Percentiles rank a stretch among this genome's conserved stretches.
Evolutionary conservation across 2,797 vertebrate species (phyloP).

Genomic region (Triplophysa bombifrons): DNA sequence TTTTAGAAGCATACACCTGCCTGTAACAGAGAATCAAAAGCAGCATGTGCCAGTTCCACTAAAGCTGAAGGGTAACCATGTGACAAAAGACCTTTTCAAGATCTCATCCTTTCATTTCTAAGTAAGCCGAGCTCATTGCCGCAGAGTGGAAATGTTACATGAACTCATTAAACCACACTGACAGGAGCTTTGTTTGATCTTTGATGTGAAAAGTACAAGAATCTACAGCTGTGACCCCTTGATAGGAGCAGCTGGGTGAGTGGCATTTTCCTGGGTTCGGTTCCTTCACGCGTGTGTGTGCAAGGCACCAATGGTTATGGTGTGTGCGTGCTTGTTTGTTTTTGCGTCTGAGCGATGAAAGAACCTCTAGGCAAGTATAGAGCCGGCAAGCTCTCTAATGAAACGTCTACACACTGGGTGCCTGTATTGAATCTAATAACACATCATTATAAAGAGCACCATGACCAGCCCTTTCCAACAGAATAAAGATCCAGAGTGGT

Average conservation of each 20-base stretch:
- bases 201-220: neutral
- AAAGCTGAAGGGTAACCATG: neutral
- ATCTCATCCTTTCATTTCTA: neutral
- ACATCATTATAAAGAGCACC: constrained; percentile 32
- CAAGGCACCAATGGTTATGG: neutral
- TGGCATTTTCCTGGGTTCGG: constrained; percentile 5
- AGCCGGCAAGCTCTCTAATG: constrained; percentile 31
- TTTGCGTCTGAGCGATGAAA: constrained; percentile 17
- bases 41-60: neutral
- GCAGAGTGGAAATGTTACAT: neutral
- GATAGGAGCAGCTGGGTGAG: constrained; percentile 2
- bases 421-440: constrained; percentile 50
- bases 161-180: constrained; percentile 17
- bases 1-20: neutral
- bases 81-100: constrained; percentile 5
- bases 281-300: constrained; percentile 9
- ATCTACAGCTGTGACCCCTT: constrained; percentile 29
- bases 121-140: neutral
- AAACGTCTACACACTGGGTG: constrained; percentile 35
- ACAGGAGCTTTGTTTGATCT: neutral
- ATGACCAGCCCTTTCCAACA: constrained; percentile 14
- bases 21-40: constrained; percentile 3
- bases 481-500: constrained; percentile 16
- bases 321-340: constrained; percentile 6
- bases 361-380: constrained; percentile 12